Conservation (phyloP, 2,113 vertebrate species). For the Scomber colias region DNA sequence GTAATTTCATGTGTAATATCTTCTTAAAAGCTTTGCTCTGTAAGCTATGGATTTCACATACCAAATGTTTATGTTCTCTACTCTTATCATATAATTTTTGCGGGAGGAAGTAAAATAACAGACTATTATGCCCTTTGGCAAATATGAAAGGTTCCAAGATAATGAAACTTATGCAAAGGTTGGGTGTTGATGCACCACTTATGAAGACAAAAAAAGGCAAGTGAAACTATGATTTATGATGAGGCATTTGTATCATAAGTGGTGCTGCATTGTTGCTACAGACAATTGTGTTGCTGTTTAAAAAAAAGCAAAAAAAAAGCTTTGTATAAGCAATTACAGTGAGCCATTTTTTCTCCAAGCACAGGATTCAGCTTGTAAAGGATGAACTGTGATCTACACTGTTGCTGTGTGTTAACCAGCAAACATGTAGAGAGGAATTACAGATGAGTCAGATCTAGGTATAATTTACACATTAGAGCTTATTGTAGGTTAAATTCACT, state of each 20-base stretch:
- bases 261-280: conserved; percentile 18
- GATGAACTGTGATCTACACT: conserved; percentile 50
- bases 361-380: conserved; percentile 54
- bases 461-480: conserved; percentile 36
- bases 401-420: conserved; percentile 23
- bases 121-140: conserved; percentile 23
- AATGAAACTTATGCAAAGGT: neutral
- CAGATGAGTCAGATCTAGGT: conserved; percentile 50
- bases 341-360: neutral
- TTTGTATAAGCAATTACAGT: conserved; percentile 33
- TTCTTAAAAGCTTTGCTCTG: conserved; percentile 56
- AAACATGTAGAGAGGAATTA: conserved; percentile 28
- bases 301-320: neutral
- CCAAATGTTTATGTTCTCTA: conserved; percentile 19
- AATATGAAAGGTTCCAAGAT: conserved; percentile 15
- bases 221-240: conserved; percentile 27
- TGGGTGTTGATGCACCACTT: conserved; percentile 24
- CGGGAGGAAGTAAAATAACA: conserved; percentile 25
- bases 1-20: conserved; percentile 39
- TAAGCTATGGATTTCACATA: conserved; percentile 30
- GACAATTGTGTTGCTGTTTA: neutral
- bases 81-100: conserved; percentile 1
- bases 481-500: conserved; percentile 55
- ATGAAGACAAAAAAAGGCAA: conserved; percentile 28
- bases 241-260: conserved; percentile 22